Base-by-base conservation (phyloP, 2,113 vertebrate species). In the Neopipo cinnamomea region DNA sequence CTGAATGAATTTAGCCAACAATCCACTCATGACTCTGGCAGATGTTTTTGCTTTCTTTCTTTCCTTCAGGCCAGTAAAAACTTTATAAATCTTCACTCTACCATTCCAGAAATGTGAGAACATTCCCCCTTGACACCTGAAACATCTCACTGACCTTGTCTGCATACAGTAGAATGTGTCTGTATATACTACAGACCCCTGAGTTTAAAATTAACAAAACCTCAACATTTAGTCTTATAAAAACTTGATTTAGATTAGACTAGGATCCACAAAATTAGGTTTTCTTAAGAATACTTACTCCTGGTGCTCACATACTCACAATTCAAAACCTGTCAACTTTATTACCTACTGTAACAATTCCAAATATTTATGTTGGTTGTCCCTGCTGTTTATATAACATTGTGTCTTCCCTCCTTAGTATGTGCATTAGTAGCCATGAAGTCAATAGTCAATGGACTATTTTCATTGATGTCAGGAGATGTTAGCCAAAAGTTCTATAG, bases 1-100 rank as follows among this genome's bases (percentile, higher is more conserved):
- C 88, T 82, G 49, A 80, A 90, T 94, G 47, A 90, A 93, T 88
- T 88, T 50, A 80, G 96, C 96, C 97, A 95, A 61, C 55, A 82
- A 94, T 83, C 66, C 75, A 93, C 73, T 96, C 91, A 77, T 47
- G 49, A 90, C 77, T 89, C 55, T 81, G 93, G 92, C 96, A 98
- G 96, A 97, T 96, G 95, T 95, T 93, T 92, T 80, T 80, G 33
- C 87, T 96, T 95, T 81, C 56, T 82, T 89, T 74, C 63, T 72
- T 86, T 73, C 84, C 77, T 84, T 84, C 73, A 73, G 77, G 95
- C 91, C 72, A 73, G 79, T 85, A 73, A 96, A 91, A 96, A 85
- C 65, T 95, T 88, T 80, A 66, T 91, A 88, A 86, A 95, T 95
- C 94, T 96, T 89, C 56, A 30, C 37, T 52, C 81, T 74, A 72